phyloP scores from a whole-genome alignment of 2,113 vertebrate genomes.

The Sceloporus undulatus region DNA sequence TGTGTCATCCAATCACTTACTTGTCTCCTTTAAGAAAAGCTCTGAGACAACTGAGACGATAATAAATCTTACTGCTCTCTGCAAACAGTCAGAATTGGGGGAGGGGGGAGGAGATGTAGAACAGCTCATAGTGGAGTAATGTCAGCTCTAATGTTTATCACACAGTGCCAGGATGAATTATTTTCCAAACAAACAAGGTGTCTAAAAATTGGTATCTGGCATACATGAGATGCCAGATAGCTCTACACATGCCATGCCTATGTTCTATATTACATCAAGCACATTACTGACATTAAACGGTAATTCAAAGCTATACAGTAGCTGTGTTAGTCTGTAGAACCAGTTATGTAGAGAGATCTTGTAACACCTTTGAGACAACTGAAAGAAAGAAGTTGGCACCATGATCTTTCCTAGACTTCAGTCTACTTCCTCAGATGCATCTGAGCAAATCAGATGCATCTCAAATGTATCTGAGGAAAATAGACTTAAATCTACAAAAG shows the following conservation, averaged over 20 bases:
- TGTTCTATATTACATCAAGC: no score
- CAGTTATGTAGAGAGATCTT: no score
- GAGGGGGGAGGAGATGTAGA: neutral
- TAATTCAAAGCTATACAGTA: no score
- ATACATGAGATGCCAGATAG: neutral
- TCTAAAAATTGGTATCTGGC: slow-evolving; percentile 2
- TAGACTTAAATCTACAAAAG: no score
- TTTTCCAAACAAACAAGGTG: slow-evolving; percentile 7
- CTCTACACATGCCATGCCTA: neutral
- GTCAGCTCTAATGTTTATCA: slow-evolving; percentile 11
- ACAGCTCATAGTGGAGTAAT: neutral
- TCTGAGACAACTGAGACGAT: neutral
- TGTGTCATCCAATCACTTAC: neutral
- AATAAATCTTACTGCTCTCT: slow-evolving; percentile 14
- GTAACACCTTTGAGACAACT: no score
- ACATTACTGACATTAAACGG: neutral
- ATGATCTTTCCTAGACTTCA: no score
- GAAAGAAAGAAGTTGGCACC: no score
- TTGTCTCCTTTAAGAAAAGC: neutral
- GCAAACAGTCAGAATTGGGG: neutral
- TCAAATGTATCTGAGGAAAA: no score
- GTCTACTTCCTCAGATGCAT: no score
- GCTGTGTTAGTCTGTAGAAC: no score
- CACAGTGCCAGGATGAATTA: neutral
- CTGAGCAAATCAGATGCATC: no score